A percentile compares a stretch with the other conserved stretches of the same genome.
Evolutionary conservation across 1,140 invertebrate species (phyloP).

Genomic region (Acromyrmex echinatior): DNA sequence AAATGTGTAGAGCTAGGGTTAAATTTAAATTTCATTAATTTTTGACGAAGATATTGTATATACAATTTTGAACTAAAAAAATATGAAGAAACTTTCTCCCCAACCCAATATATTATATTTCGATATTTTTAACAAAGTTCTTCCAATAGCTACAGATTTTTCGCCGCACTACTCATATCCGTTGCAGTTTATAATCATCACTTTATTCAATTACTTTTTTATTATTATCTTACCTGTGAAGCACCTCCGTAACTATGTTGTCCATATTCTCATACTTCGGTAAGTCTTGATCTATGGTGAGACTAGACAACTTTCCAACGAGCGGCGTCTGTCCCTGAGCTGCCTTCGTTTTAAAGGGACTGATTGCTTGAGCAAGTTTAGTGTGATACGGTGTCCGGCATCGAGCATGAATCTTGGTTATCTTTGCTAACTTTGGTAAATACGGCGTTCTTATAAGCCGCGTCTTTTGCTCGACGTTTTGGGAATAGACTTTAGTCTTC

Average conservation of each 20-base stretch:
- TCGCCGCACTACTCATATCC: too few relatives aligned
- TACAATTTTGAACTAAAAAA: too few relatives aligned
- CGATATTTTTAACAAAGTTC: too few relatives aligned
- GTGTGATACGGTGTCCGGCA: conserved; percentile 82
- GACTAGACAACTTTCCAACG: conserved; percentile 78
- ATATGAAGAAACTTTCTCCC: too few relatives aligned
- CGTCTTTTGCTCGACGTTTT: conserved; percentile 72
- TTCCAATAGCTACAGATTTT: too few relatives aligned
- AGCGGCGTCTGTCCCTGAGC: conserved; percentile 80
- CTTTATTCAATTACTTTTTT: not conserved
- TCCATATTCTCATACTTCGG: conserved; percentile 84
- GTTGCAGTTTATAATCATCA: not conserved
- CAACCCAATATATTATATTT: too few relatives aligned
- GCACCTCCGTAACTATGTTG: conserved; percentile 81
- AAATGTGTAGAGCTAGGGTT: too few relatives aligned
- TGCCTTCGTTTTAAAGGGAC: conserved; percentile 70
- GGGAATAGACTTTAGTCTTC: conserved; percentile 70
- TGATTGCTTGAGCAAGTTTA: conserved; percentile 66
- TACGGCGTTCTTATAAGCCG: conserved; percentile 64
- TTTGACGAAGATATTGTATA: too few relatives aligned
- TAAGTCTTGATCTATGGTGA: conserved; percentile 83
- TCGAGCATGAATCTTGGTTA: conserved; percentile 81
- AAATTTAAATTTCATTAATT: too few relatives aligned
- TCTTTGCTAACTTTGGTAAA: conserved; percentile 81
- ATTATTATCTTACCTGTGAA: conserved; percentile 77